Evolutionary conservation across 2,888 invertebrate species (phyloP), one percentile per base, ranked within the genome.

Genomic region (Nezara viridula): DNA sequence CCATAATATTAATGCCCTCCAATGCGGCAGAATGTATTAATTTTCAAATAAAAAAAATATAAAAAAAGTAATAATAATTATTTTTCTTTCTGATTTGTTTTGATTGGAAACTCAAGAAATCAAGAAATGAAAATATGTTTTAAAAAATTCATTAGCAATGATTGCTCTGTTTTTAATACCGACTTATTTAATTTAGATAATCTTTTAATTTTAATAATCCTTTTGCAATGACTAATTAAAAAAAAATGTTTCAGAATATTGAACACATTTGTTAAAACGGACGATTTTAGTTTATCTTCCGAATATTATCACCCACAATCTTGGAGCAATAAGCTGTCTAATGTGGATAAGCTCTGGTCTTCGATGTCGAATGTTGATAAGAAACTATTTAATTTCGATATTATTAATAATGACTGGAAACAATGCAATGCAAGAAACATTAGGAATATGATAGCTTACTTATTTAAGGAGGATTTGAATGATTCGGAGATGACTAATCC

Each of bases 301-400:
- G 50, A 85, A 40, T 73, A 86, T 19, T 90, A 90, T 73, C 86
- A 88, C 50, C 50, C 52, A 7, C 50, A 86, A n/a, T 87, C 90
- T 66, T 90, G 89, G 86, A 77, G 37, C 14, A 90, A 85, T 27
- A 88, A 86, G 6, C 81, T 87, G 21, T 66, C 89, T 7, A 91
- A 91, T 77, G 86, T 90, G 24, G 89, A 91, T 49, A 27, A 60
- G 27, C 32, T 91, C 12, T 90, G 90, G 89, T 60, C 87, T n/a
- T 52, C 85, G 24, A 66, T 91, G 90, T 86, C 37, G 4, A 49
- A 88, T 24, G 44, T 87, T 16, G 91, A 91, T n/a, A 90, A 90
- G 73, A 32, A 88, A 47, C 49, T 90, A 19, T 90, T 90, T 73
- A 88, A 90, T n/a, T 90, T 90, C 81, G 87, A 89, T 60, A 87